Evolutionary conservation across 1,140 invertebrate genomes (phyloP), one percentile per base, ranked within the genome.

Genomic region (Bombus picipes): DNA sequence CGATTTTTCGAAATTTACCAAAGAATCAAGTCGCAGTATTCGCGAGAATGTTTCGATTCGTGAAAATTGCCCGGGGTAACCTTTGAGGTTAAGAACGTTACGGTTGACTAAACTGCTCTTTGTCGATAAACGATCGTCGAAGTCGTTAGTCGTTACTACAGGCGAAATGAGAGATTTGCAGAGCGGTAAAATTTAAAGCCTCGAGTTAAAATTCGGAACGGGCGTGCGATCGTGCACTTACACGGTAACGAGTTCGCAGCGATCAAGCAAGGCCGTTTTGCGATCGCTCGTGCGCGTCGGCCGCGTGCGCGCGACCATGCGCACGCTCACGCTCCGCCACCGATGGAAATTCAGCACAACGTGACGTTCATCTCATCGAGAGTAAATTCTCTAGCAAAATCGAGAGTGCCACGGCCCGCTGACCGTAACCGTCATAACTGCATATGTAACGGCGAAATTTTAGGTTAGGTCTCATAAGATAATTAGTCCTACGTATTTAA

Each of bases 321-420:
- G n/a, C 73, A 47, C 73, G 62, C 71, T 37, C 83, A 65, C 53
- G 28, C 62, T 47, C 57, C 76, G 65, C 86, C 76, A 68, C 83
- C 86, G 39, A 86, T 88, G 86, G 71, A 90, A 90, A 90, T 88
- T 88, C 80, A 88, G 62, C 76, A 43, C 81, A 66, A 89, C 75
- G 74, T 85, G 85, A 80, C 83, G 86, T 85, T 84, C 87, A 83
- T 90, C 89, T 86, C 62, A 53, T 81, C 87, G 91, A 92, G 89
- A 92, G 88, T 86, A 86, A 92, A 91, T 89, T 92, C 86, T 75
- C 81, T 53, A 68, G 79, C 76, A 92, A 93, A 92, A 91, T 87
- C 86, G 86, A 91, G 62, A 91, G 90, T 91, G 83, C 57, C 66
- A 70, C 84, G 37, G 57, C 5, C 37, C 37, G 88, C 43, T 89